Base-by-base conservation (phyloP, 2,113 vertebrate genomes). In the Pitta sordida region DNA sequence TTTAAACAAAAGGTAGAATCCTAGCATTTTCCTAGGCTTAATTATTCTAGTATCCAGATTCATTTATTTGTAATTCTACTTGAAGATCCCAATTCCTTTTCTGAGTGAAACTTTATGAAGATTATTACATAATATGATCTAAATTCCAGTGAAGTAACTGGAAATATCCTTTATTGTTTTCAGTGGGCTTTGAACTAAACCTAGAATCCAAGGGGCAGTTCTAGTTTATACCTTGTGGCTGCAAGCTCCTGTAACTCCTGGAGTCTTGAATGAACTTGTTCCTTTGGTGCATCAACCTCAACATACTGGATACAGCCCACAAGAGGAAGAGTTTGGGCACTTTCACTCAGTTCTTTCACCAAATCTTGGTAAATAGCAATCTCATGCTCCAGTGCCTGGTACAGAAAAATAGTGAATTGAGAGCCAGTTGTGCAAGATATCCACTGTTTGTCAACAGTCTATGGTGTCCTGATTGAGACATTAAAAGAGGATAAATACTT, bases 231-330 rank as follows among this genome's bases (percentile, higher is more conserved):
- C 99, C 98, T 97, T 86, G 94, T 68, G 55, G 91, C 90, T 9
- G 98, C 97, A 88, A 96, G 86, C 34, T 98, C 97, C 92, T 97
- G 96, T 37, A 99, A 37, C 52, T 97, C 95, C 88, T 86, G 97
- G 36, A 98, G 94, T 90, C 96, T 98, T 77, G 87, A 96, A 76
- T 82, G 77, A 46, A 98, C 95, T 52, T 94, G 98, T 36, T 96
- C 95, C 80, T 86, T 97, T 11, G 98, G 97, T 71, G 89, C 86
- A 55, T 94, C 95, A 37, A 98, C 92, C 83, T 98, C 98, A 70
- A 96, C 88, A 30, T 53, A 95, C 36, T 79, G 85, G 52, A 94
- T 55, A 26, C 29, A 94, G 14, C 75, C 62, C 2, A 20, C 36
- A 29, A 94, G 81, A 71, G 80, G 22, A 75, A 98, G 92, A 44